Base-by-base conservation (phyloP, 2,888 invertebrate species). In the Hydropsyche betteni region DNA sequence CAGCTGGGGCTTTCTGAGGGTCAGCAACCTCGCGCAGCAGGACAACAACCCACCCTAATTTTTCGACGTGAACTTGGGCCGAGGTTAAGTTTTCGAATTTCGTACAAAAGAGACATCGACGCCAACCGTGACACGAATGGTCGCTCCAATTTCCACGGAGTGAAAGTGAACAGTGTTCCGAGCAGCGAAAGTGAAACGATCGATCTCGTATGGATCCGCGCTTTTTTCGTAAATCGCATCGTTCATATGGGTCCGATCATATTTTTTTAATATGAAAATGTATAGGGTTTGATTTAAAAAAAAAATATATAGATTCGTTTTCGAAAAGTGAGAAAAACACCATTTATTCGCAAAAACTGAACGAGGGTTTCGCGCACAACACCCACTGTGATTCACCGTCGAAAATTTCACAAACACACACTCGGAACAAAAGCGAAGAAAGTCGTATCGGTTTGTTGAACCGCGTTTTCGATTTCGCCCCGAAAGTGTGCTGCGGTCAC, bases 141-240 rank as follows among this genome's bases (percentile, higher is more conserved):
- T 38, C 58, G 75, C 74, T 75, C 77, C 75, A 77, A 75, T 77
- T 77, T 79, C 75, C 50, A 69, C 51, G 73, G 58, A 73, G 76
- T 80, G 80, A 80, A 80, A 78, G 80, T 80, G 80, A 75, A 12
- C 81, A 81, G 81, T 80, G 81, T 80, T 24, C 24, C 24, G 24
- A 81, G 80, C 81, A 80, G 76, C 79, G 77, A 80, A 80, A 82
- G 82, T 83, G 83, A 83, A 82, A 80, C 77, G 74, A 80, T 78
- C 78, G 76, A 79, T 76, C 74, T 80, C 76, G 80, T 81, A 81
- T 80, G 73, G 79, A 76, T 69, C 75, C 77, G 72, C n/a, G n/a
- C n/a, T n/a, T n/a, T n/a, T n/a, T n/a, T n/a, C n/a, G n/a, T n/a
- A n/a, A n/a, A n/a, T n/a, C n/a, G n/a, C n/a, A n/a, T n/a, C n/a